A percentile compares a stretch with the other conserved stretches of the same genome.
Conservation (phyloP, 2,797 vertebrate species). For the Pangasius larnaudii region DNA sequence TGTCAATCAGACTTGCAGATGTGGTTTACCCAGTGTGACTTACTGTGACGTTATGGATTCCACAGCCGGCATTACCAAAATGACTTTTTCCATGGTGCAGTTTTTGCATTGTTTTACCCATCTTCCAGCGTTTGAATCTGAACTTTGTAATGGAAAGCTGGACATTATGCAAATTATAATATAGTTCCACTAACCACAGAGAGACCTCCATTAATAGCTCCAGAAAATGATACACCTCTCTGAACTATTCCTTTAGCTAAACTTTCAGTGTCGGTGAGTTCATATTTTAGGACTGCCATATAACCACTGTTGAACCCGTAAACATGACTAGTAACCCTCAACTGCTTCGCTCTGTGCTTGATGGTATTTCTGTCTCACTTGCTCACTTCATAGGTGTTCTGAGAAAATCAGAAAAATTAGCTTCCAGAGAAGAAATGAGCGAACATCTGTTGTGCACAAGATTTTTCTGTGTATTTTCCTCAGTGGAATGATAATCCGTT, state of each 20-base stretch:
- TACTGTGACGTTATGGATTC: background rate
- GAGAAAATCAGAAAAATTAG: background rate
- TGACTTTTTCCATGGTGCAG: too few relatives aligned
- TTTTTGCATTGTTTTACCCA: too few relatives aligned
- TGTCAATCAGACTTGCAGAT: background rate
- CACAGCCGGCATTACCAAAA: too few relatives aligned
- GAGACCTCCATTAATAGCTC: background rate
- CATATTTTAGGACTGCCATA: background rate
- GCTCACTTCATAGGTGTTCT: background rate
- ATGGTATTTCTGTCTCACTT: background rate
- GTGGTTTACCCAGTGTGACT: background rate
- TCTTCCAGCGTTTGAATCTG: background rate
- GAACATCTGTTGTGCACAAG: background rate
- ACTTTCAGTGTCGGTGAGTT: background rate
- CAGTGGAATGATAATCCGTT: background rate
- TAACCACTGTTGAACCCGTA: background rate
- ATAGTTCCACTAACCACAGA: background rate
- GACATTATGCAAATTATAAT: background rate
- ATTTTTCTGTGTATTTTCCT: background rate
- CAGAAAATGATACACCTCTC: background rate
- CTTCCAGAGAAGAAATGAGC: background rate
- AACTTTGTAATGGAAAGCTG: background rate
- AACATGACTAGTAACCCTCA: background rate
- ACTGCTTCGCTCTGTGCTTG: background rate
- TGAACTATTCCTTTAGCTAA: background rate